Evolutionary conservation across 2,797 vertebrate species (phyloP).

Genomic region (Ctenopoma kingsleyae): DNA sequence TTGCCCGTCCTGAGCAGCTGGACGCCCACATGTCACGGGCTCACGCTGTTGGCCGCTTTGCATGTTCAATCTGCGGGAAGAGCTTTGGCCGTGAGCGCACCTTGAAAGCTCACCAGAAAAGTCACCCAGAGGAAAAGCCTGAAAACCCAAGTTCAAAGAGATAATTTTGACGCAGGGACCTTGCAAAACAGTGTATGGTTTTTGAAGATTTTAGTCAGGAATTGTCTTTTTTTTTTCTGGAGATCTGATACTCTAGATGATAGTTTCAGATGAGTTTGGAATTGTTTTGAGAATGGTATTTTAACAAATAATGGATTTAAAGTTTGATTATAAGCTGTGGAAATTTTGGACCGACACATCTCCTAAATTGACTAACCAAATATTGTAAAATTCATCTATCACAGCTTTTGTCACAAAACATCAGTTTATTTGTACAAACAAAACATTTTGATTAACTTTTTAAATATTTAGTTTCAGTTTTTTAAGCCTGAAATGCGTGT

Average conservation of each 20-base stretch:
- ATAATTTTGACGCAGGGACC: constrained; percentile 76
- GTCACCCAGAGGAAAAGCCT: constrained; percentile 75
- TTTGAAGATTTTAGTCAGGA: constrained; percentile 63
- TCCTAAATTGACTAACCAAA: constrained; percentile 71
- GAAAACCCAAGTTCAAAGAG: constrained; percentile 78
- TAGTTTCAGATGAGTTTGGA: constrained; percentile 45
- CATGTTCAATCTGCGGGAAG: constrained; percentile 85
- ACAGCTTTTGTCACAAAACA: constrained; percentile 49
- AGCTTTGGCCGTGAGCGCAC: constrained; percentile 88
- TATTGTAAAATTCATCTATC: constrained; percentile 48
- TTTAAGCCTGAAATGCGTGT: constrained; percentile 71
- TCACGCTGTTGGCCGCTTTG: constrained; percentile 80
- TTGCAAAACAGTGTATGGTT: constrained; percentile 47
- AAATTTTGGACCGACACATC: constrained; percentile 41
- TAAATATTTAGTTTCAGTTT: constrained; percentile 67
- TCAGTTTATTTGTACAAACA: constrained; percentile 65
- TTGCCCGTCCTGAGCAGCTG: constrained; percentile 84
- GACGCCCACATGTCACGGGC: constrained; percentile 83
- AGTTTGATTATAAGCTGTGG: constrained; percentile 48
- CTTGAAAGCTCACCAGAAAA: constrained; percentile 85
- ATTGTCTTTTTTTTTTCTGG: constrained; percentile 42
- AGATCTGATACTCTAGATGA: constrained; percentile 34
- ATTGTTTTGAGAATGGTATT: constrained; percentile 59
- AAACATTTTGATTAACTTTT: constrained; percentile 73
- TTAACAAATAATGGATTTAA: constrained; percentile 60